phyloP scores from a whole-genome alignment of 2,797 vertebrate species.

The Euthynnus affinis region DNA sequence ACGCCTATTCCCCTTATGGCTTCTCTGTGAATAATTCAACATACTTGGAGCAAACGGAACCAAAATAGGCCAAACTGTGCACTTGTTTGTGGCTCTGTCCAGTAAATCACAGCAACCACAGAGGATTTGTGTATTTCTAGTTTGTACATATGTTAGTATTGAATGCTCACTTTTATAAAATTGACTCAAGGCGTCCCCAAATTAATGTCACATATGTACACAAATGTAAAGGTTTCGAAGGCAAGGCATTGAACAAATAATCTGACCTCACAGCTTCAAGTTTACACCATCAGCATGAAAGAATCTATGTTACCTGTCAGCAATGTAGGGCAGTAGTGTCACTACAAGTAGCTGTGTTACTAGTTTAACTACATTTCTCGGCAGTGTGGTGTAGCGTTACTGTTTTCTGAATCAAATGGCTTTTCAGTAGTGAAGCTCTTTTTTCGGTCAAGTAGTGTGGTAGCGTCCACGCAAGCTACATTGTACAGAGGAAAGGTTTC shows the following conservation, averaged over 20 bases:
- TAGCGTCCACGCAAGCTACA: too few species aligned
- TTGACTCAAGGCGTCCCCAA: not conserved
- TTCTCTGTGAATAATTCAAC: conserved; percentile 72
- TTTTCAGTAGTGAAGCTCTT: too few species aligned
- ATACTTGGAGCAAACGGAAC: conserved; percentile 26
- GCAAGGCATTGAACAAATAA: not conserved
- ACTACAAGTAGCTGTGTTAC: too few species aligned
- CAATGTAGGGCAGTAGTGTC: too few species aligned
- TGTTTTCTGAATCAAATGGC: too few species aligned
- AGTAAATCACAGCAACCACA: conserved; percentile 41
- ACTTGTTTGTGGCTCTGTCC: conserved; percentile 39
- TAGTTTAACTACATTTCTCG: too few species aligned
- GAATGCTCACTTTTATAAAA: not conserved
- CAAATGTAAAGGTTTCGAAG: conserved; percentile 7
- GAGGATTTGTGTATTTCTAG: conserved; percentile 6
- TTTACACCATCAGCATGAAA: conserved; percentile 35
- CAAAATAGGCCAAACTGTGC: conserved; percentile 47
- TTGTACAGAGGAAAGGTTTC: too few species aligned
- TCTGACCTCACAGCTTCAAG: conserved; percentile 23
- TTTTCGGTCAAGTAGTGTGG: too few species aligned
- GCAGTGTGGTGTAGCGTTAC: too few species aligned
- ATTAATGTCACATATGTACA: not conserved
- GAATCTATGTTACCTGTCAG: conserved; percentile 21
- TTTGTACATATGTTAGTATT: not conserved
- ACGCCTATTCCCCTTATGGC: conserved; percentile 52